Conservation (phyloP, 2,797 vertebrate genomes). For the Pseudocheirus occidentalis region DNA sequence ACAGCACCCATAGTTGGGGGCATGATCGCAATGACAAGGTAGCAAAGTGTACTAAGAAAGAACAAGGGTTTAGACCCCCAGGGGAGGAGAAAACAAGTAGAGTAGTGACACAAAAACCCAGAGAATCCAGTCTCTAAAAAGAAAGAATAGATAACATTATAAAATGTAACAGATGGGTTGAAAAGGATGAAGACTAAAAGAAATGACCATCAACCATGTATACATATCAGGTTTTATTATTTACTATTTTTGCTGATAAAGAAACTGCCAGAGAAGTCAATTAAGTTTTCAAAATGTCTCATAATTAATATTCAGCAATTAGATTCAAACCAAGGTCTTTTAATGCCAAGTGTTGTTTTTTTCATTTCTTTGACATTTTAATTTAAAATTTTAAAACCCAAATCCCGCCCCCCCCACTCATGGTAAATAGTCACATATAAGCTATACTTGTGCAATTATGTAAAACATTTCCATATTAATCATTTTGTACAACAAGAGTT, state of each 20-base stretch:
- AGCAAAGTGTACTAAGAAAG: neutral
- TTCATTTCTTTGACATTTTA: no score
- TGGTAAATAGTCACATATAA: neutral
- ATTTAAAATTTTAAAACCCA: neutral
- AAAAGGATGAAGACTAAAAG: neutral
- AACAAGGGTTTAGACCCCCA: neutral
- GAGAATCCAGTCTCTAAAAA: neutral
- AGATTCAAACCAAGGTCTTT: neutral
- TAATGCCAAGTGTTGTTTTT: neutral
- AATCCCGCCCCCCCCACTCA: neutral
- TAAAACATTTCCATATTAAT: no score
- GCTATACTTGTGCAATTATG: neutral
- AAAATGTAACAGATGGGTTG: neutral
- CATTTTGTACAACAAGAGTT: no score
- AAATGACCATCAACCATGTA: neutral
- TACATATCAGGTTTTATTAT: neutral
- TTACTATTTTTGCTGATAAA: neutral
- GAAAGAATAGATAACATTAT: neutral
- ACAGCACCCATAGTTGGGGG: neutral
- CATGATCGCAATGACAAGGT: neutral
- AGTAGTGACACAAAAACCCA: neutral
- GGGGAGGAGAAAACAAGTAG: neutral
- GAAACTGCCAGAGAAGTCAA: neutral
- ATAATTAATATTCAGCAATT: neutral
- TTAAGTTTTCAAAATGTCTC: neutral